These are phyloP conservation scores for Teleogryllus oceanicus DNA, from an alignment of 2,888 invertebrate species.

Conservation along the genomic window DNA sequence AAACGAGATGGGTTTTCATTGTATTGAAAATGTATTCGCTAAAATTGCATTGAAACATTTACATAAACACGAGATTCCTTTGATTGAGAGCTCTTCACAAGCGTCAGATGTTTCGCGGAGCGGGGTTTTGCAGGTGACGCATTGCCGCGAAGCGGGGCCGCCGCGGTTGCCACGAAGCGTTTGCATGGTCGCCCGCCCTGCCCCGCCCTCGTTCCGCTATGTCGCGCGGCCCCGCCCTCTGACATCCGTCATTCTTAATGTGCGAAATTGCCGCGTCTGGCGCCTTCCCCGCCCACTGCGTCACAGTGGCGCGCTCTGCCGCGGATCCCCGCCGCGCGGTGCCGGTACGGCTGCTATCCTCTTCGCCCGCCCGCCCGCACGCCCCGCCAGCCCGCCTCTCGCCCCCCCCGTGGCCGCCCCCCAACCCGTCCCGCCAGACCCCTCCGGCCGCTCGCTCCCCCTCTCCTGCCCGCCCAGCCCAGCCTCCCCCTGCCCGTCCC, in stretches of 20 bases:
- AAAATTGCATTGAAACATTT: too few species aligned
- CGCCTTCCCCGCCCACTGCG: background rate
- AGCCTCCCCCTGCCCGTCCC: too few species aligned
- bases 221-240: background rate
- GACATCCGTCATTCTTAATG: background rate
- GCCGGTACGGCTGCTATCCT: background rate
- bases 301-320: background rate
- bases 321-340: background rate
- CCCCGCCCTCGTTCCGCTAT: background rate
- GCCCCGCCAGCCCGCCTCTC: background rate
- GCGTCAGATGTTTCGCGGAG: too few species aligned
- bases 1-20: too few species aligned
- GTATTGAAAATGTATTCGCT: too few species aligned
- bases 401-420: background rate
- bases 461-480: background rate
- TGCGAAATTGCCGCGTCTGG: background rate
- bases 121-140: too few species aligned
- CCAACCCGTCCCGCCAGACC: background rate
- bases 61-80: too few species aligned
- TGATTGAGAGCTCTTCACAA: too few species aligned
- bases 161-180: too few species aligned
- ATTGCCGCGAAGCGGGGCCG: too few species aligned
- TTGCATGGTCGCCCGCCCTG: too few species aligned
- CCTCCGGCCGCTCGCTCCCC: background rate
- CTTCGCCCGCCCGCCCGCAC: background rate